Evolutionary conservation across 2,888 invertebrate species (phyloP), one percentile per base, ranked within the genome.

Genomic region (Standfussiana lucernea): DNA sequence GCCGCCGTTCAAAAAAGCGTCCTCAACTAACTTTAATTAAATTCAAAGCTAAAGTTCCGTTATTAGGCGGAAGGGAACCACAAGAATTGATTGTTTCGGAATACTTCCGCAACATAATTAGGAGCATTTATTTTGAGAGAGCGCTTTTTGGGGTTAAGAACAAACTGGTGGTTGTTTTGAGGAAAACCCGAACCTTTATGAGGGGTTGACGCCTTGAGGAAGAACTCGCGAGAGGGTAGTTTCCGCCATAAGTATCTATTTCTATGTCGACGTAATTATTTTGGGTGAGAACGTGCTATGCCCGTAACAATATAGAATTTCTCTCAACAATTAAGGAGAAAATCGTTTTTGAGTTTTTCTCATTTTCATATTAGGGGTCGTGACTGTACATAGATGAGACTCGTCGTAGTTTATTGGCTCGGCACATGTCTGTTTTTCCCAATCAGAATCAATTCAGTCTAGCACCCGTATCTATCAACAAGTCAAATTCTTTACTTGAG

Each of bases 21-120:
- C 56, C 28, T 18, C 21, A 42, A n/a, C 71, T 10, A 66, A 84
- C 61, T 83, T 88, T 87, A 84, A 88, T 88, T 88, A 88, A 87
- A 88, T 88, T 87, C 69, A 77, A 80, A 72, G 72, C 73, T 76
- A 88, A 86, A 80, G 75, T 84, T 81, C 59, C 28, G 37, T 72
- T 80, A 70, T 70, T 64, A 74, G 50, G 35, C 50, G 59, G 45
- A 72, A 73, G 82, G 53, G 61, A n/a, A 67, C 72, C 74, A 40
- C 77, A 35, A 6, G 47, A 67, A 77, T 77, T 71, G 77, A 83
- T 83, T 84, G 68, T 74, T 72, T 74, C 1, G 21, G 47, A 62
- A 74, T 65, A 80, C 73, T 84, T 80, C 15, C 18, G 70, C 79
- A 61, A 68, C 59, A 65, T 75, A 79, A 79, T 82, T 84, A 71